Percentiles rank a stretch among this genome's conserved stretches.
These are phyloP conservation scores for Strigamia transsilvanica DNA, from an alignment of 2,888 invertebrate species.

Conservation along the genomic window DNA sequence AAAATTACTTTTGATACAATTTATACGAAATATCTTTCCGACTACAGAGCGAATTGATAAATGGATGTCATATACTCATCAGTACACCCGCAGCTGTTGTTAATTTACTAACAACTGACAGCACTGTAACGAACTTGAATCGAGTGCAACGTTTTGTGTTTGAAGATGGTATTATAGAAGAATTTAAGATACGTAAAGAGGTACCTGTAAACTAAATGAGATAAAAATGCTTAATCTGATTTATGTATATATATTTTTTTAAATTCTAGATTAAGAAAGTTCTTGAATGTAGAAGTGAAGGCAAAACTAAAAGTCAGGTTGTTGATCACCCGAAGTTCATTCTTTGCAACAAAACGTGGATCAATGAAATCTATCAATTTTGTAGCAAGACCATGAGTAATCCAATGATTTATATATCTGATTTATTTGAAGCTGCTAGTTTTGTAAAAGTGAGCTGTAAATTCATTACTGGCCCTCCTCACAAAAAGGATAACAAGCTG, in stretches of 20 bases:
- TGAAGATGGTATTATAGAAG: slow-evolving; percentile 75
- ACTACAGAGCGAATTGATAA: slow-evolving; percentile 67
- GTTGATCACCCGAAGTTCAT: slow-evolving; percentile 55
- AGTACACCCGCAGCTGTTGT: slow-evolving; percentile 72
- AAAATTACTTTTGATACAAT: too few relatives aligned
- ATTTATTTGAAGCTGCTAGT: neutral
- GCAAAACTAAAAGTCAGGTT: neutral
- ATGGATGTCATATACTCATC: slow-evolving; percentile 77
- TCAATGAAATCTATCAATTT: slow-evolving; percentile 65
- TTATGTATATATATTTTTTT: neutral
- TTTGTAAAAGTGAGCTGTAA: neutral
- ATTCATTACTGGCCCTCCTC: neutral
- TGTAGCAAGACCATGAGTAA: neutral
- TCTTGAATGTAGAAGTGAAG: neutral
- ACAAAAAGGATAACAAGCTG: neutral
- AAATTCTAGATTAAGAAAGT: neutral
- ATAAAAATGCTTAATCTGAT: neutral
- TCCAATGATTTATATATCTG: neutral
- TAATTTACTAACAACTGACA: slow-evolving; percentile 67
- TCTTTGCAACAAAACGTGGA: slow-evolving; percentile 61
- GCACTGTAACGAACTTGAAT: slow-evolving; percentile 69
- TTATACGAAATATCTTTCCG: neutral
- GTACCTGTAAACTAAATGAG: slow-evolving; percentile 56
- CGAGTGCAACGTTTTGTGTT: slow-evolving; percentile 74
- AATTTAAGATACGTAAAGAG: slow-evolving; percentile 67